Evolutionary conservation across 2,888 invertebrate species (phyloP).

Genomic region (Drosophila differens): DNA sequence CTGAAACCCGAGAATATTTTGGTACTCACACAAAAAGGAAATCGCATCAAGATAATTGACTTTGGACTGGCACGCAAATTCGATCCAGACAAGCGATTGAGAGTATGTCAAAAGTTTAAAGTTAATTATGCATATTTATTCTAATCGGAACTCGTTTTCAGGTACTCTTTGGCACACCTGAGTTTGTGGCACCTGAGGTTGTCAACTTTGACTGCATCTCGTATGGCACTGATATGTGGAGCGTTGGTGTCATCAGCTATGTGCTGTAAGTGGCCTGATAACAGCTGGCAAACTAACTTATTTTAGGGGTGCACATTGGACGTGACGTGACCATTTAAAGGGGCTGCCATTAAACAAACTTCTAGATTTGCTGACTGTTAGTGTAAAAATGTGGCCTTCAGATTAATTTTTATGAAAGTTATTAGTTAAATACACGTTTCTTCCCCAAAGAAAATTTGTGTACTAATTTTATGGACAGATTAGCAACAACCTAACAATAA

Average conservation of each 20-base stretch:
- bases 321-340: not conserved
- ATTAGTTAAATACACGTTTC: not conserved
- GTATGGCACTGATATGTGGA: slow-evolving; percentile 99
- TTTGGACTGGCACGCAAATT: slow-evolving; percentile 98
- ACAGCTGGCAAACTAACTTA: not conserved
- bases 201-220: slow-evolving; percentile 99
- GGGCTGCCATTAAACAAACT: not conserved
- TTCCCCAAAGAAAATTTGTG: too few species aligned
- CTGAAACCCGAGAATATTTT: slow-evolving; percentile 99
- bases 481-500: too few species aligned
- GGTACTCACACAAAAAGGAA: slow-evolving; percentile 97
- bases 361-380: not conserved
- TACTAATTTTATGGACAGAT: not conserved
- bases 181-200: slow-evolving; percentile 99
- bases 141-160: slow-evolving; percentile 31
- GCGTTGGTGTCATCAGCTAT: slow-evolving; percentile 98
- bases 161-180: slow-evolving; percentile 98
- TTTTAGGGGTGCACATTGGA: not conserved
- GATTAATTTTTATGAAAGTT: not conserved
- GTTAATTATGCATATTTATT: not conserved
- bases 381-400: fast-evolving
- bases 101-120: slow-evolving; percentile 83
- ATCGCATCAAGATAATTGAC: slow-evolving; percentile 99
- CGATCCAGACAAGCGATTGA: slow-evolving; percentile 95
- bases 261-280: slow-evolving; percentile 93